phyloP scores from a whole-genome alignment of 2,888 invertebrate species.

The Standfussiana lucernea region DNA sequence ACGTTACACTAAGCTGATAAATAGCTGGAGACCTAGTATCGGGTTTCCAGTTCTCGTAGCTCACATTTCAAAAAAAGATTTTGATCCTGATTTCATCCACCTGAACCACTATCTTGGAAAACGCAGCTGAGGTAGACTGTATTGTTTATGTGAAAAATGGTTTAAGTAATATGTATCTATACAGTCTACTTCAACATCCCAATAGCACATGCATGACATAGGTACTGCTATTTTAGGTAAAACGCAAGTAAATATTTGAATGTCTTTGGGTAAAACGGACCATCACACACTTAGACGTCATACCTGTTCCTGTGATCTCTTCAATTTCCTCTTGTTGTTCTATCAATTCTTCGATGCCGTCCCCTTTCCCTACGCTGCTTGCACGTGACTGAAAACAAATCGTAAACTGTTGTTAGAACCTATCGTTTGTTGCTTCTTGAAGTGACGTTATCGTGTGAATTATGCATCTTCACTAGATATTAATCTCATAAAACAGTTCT shows the following conservation, averaged over 20 bases:
- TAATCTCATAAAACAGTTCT: neutral
- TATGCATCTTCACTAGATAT: neutral
- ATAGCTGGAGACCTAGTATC: neutral
- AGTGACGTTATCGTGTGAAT: neutral
- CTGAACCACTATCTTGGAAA: neutral
- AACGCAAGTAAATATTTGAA: no score
- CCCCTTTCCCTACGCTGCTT: conserved; percentile 71
- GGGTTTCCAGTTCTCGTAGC: neutral
- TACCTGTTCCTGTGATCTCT: conserved; percentile 92
- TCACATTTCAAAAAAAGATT: no score
- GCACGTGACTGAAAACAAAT: conserved; percentile 78
- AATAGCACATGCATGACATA: neutral
- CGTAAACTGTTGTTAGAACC: neutral
- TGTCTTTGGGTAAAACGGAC: neutral
- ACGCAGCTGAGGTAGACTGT: neutral
- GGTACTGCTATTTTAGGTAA: neutral
- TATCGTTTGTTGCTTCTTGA: neutral
- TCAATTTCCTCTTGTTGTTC: conserved; percentile 90
- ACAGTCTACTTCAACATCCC: neutral
- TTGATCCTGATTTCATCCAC: no score
- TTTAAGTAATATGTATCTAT: neutral
- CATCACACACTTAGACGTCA: neutral
- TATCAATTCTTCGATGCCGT: conserved; percentile 44
- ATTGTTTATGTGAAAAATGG: neutral
- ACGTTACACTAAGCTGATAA: neutral